These are phyloP conservation scores for Protophormia terraenovae DNA, from an alignment of 2,888 invertebrate genomes.

Conservation along the genomic window DNA sequence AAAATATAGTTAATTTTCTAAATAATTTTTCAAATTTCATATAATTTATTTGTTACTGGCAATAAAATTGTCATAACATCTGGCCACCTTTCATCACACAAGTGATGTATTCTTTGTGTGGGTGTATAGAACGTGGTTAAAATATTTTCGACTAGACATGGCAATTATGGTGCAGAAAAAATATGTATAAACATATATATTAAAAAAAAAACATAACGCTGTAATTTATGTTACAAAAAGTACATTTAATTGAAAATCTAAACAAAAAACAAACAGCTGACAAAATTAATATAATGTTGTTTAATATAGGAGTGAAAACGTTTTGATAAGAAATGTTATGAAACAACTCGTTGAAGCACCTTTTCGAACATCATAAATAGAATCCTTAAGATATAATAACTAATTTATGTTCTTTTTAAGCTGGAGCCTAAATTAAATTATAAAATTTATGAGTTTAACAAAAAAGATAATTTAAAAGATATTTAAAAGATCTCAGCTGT, in stretches of 20 bases:
- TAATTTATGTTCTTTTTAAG: too few species aligned
- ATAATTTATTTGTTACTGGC: too few species aligned
- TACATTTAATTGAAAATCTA: not conserved
- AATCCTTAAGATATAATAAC: too few species aligned
- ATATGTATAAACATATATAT: not conserved
- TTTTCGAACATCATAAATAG: too few species aligned
- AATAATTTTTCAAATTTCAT: too few species aligned
- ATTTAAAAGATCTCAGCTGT: too few species aligned
- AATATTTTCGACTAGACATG: constrained; percentile 51
- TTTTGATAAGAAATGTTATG: not conserved
- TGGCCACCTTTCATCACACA: constrained; percentile 8
- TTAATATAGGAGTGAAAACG: not conserved
- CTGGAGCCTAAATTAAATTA: too few species aligned
- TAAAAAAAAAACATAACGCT: not conserved
- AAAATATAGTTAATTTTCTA: too few species aligned
- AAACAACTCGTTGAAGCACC: too few species aligned
- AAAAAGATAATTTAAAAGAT: too few species aligned
- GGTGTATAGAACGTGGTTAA: not conserved
- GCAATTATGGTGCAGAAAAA: constrained; percentile 51
- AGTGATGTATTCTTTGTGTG: not conserved
- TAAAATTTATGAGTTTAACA: too few species aligned
- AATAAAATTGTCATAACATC: too few species aligned
- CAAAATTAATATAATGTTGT: not conserved
- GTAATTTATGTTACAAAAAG: not conserved
- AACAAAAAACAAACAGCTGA: not conserved